phyloP scores from a whole-genome alignment of 2,888 invertebrate genomes.

The Unio delphinus region DNA sequence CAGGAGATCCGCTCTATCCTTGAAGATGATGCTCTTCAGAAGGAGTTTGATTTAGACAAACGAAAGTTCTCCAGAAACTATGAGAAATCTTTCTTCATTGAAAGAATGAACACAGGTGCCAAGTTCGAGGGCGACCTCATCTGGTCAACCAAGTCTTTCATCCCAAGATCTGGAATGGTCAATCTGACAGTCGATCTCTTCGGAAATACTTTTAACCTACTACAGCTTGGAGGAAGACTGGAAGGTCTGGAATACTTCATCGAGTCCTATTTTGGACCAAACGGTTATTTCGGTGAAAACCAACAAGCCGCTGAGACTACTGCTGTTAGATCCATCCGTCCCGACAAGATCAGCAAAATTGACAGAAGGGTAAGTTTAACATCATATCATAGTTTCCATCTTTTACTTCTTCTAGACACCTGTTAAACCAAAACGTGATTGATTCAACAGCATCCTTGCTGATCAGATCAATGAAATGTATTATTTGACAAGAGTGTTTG shows the following conservation, averaged over 20 bases:
- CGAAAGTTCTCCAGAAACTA: conserved; percentile 93
- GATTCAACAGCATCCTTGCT: too few relatives aligned
- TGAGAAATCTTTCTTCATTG: conserved; percentile 84
- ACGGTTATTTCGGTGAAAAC: conserved; percentile 73
- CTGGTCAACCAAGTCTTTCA: conserved; percentile 66
- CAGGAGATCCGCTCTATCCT: conserved; percentile 90
- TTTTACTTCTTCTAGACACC: too few relatives aligned
- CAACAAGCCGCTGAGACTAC: conserved; percentile 29
- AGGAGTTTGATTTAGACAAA: conserved; percentile 89
- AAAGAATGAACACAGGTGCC: conserved; percentile 81
- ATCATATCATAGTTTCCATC: neutral
- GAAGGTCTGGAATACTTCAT: conserved; percentile 91
- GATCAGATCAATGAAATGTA: too few relatives aligned
- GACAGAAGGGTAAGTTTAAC: conserved; percentile 30
- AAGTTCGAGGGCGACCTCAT: conserved; percentile 67
- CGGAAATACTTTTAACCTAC: conserved; percentile 89
- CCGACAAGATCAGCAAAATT: conserved; percentile 39
- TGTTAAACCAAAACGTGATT: too few relatives aligned
- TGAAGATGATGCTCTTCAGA: conserved; percentile 82
- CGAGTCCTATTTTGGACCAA: conserved; percentile 84
- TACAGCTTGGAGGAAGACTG: conserved; percentile 86
- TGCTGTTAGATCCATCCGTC: conserved; percentile 30
- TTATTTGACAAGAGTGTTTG: too few relatives aligned
- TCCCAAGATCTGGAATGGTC: conserved; percentile 67
- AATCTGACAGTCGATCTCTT: conserved; percentile 71